Percentiles rank a stretch among this genome's conserved stretches.
These are phyloP conservation scores for Brachionichthys hirsutus DNA, from an alignment of 2,113 vertebrate genomes.

Conservation along the genomic window DNA sequence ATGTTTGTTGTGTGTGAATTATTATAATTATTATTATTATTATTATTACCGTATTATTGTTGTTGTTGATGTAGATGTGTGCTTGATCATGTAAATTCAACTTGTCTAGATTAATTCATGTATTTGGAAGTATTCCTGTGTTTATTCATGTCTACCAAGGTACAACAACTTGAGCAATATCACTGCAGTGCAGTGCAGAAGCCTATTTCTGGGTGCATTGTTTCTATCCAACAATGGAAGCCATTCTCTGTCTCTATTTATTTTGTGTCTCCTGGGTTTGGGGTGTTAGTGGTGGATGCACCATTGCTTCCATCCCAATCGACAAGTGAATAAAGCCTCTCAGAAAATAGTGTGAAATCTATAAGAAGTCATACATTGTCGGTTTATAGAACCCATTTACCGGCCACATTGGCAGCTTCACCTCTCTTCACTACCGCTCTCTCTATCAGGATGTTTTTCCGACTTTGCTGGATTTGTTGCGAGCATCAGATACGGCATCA, in stretches of 20 bases:
- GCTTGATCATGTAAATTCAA: background rate
- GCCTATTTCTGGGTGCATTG: too few relatives aligned
- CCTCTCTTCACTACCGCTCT: constrained; percentile 52
- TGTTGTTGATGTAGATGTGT: too few relatives aligned
- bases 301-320: constrained; percentile 43
- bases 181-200: too few relatives aligned
- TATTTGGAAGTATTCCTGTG: too few relatives aligned
- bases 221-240: constrained; percentile 12
- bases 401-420: constrained; percentile 58
- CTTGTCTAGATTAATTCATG: background rate
- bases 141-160: too few relatives aligned
- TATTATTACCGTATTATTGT: too few relatives aligned
- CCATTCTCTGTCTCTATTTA: constrained; percentile 21
- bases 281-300: constrained; percentile 23
- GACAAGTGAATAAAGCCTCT: constrained; percentile 35
- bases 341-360: constrained; percentile 42
- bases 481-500: constrained; percentile 53
- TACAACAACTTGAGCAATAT: too few relatives aligned
- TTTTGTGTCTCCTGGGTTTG: constrained; percentile 52
- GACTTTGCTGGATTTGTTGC: constrained; percentile 70
- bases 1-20: constrained; percentile 10
- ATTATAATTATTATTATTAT: constrained; percentile 1
- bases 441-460: constrained; percentile 63
- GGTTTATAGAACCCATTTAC: constrained; percentile 53
- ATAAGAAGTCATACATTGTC: constrained; percentile 28